Conservation (phyloP, 2,888 invertebrate genomes). For the Spicauda simplicius region DNA sequence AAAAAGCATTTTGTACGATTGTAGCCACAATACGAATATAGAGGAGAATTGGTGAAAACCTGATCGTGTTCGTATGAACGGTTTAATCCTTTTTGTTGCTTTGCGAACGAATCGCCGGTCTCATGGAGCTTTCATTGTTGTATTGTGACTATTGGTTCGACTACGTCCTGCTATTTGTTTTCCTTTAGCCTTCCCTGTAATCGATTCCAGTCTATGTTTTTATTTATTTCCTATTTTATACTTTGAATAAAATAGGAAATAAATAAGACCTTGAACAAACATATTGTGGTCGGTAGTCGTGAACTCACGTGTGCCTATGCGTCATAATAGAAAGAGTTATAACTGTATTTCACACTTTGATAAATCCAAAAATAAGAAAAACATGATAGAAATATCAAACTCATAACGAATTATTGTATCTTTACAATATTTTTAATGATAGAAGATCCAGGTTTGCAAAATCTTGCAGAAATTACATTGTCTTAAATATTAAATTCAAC, state of each 20-base stretch:
- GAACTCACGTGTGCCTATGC: no score
- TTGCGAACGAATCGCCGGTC: conserved; percentile 64
- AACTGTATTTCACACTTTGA: no score
- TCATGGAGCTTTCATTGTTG: conserved; percentile 63
- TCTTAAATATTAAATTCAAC: no score
- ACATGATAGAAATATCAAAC: no score
- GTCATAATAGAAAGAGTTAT: no score
- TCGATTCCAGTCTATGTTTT: conserved; percentile 25
- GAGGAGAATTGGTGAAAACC: conserved; percentile 45
- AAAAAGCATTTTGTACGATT: conserved; percentile 11
- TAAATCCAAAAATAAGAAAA: no score
- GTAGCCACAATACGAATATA: conserved; percentile 47
- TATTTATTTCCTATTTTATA: conserved; percentile 3
- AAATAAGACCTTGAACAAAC: no score
- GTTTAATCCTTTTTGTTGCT: conserved; percentile 61
- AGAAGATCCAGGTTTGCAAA: no score
- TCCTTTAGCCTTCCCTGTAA: conserved; percentile 26
- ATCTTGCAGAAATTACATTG: no score
- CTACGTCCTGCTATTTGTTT: conserved; percentile 26
- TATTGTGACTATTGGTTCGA: conserved; percentile 35
- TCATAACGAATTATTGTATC: no score
- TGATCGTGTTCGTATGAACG: conserved; percentile 47
- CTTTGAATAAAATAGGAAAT: background rate
- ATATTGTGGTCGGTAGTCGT: no score
- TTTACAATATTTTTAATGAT: no score